These are phyloP conservation scores for Luidia sarsii DNA, from an alignment of 53 echinoderm and acorn worm genomes.

Conservation along the genomic window DNA sequence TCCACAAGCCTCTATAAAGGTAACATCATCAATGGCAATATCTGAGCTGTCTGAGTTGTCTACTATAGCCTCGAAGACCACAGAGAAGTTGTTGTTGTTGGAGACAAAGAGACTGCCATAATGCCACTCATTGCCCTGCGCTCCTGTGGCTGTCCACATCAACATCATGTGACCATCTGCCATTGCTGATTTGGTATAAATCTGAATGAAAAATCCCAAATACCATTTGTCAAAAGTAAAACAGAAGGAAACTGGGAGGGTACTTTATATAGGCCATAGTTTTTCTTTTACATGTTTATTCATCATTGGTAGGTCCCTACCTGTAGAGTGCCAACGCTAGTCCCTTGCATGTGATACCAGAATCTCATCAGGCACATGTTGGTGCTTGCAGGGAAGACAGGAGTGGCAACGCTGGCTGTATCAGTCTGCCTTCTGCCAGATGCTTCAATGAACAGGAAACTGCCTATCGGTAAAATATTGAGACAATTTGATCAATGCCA, in stretches of 20 bases:
- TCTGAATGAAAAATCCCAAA: too few relatives aligned
- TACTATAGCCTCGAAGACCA: conserved; percentile 69
- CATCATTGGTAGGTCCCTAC: too few relatives aligned
- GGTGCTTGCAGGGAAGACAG: conserved; percentile 44
- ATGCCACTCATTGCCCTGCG: conserved; percentile 63
- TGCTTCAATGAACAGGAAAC: conserved; percentile 65
- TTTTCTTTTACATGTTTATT: too few relatives aligned
- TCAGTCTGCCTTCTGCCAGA: conserved; percentile 34
- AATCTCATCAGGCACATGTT: conserved; percentile 57
- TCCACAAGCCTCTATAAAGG: conserved; percentile 59
- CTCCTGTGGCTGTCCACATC: conserved; percentile 58
- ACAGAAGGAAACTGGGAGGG: too few relatives aligned
- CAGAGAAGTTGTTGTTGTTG: conserved; percentile 57
- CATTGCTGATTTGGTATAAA: conserved; percentile 46
- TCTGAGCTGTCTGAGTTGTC: conserved; percentile 48
- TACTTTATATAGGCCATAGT: too few relatives aligned
- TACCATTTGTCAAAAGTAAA: too few relatives aligned
- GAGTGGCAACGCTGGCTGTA: conserved; percentile 52
- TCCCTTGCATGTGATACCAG: conserved; percentile 74
- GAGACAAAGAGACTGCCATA: conserved; percentile 51
- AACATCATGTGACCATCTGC: conserved; percentile 47
- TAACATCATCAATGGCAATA: conserved; percentile 76
- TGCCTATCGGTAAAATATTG: too few relatives aligned
- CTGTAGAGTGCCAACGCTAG: conserved; percentile 56
- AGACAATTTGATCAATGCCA: too few relatives aligned